Percentiles rank a stretch among this genome's conserved stretches.
Evolutionary conservation across 2,888 invertebrate genomes (phyloP).

Genomic region (Ennomos fuscantarius): DNA sequence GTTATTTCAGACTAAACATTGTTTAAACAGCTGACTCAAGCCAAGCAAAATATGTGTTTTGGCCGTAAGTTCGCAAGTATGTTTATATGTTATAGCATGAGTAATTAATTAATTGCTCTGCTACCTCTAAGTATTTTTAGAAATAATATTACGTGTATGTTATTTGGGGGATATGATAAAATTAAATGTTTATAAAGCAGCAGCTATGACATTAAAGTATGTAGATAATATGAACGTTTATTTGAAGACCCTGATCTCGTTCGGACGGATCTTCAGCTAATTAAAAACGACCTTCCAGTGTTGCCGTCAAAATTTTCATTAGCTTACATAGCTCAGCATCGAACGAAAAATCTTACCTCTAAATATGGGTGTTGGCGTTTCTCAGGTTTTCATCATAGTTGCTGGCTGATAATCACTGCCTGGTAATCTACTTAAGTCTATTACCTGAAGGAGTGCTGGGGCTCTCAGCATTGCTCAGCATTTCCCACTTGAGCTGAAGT

Average conservation of each 20-base stretch:
- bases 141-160: background rate
- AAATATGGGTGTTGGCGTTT: too few species aligned
- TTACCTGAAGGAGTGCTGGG: slow-evolving; percentile 74
- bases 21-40: slow-evolving; percentile 44
- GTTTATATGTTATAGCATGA: slow-evolving; percentile 4
- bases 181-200: background rate
- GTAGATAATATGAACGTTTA: too few species aligned
- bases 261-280: too few species aligned
- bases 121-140: slow-evolving; percentile 4
- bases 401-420: too few species aligned
- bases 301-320: too few species aligned
- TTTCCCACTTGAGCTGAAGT: slow-evolving; percentile 93
- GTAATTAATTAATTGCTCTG: slow-evolving; percentile 12
- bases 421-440: background rate
- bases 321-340: too few species aligned
- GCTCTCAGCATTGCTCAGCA: slow-evolving; percentile 86
- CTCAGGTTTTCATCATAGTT: too few species aligned
- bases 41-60: slow-evolving; percentile 31
- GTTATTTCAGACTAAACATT: slow-evolving; percentile 22
- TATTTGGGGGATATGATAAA: background rate
- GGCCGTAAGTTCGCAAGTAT: slow-evolving; percentile 18
- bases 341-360: too few species aligned
- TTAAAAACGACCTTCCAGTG: too few species aligned
- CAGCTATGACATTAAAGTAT: background rate
- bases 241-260: too few species aligned